Percentiles rank a stretch among this genome's conserved stretches.
Evolutionary conservation across 2,888 invertebrate genomes (phyloP).

Genomic region (Geotrupes spiniger): DNA sequence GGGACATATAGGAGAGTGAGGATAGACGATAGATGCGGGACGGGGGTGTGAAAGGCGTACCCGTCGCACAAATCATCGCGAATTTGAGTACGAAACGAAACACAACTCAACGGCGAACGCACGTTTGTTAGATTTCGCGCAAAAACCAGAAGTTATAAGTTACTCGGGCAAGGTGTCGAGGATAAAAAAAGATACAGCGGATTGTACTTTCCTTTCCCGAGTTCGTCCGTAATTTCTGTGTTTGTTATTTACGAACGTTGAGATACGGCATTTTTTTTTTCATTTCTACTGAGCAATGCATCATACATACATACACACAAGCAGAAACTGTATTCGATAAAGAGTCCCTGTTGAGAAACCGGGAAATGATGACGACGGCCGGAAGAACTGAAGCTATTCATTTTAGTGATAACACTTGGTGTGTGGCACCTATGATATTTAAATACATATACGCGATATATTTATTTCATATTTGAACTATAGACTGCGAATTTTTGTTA

Average conservation of each 20-base stretch:
- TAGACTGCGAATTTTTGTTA: no score
- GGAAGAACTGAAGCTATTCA: constrained; percentile 40
- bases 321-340: constrained; percentile 33
- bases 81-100: constrained; percentile 29
- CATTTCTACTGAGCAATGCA: constrained; percentile 34
- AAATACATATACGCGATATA: constrained; percentile 20
- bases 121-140: constrained; percentile 30
- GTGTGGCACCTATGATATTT: constrained; percentile 27
- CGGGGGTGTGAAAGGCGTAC: constrained; percentile 22
- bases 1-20: constrained; percentile 28
- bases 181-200: constrained; percentile 29
- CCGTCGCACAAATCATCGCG: constrained; percentile 42
- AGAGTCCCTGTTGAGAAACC: constrained; percentile 33
- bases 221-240: constrained; percentile 33
- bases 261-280: constrained; percentile 36
- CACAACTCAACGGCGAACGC: constrained; percentile 28
- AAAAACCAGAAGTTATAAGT: constrained; percentile 34
- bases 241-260: constrained; percentile 36
- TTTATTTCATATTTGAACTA: no score
- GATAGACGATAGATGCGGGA: constrained; percentile 31
- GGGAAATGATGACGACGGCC: constrained; percentile 36
- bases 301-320: constrained; percentile 24
- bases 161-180: constrained; percentile 32
- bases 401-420: constrained; percentile 41
- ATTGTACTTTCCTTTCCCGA: neutral